phyloP scores from a whole-genome alignment of 2,888 invertebrate genomes.

The Sturmia bella region DNA sequence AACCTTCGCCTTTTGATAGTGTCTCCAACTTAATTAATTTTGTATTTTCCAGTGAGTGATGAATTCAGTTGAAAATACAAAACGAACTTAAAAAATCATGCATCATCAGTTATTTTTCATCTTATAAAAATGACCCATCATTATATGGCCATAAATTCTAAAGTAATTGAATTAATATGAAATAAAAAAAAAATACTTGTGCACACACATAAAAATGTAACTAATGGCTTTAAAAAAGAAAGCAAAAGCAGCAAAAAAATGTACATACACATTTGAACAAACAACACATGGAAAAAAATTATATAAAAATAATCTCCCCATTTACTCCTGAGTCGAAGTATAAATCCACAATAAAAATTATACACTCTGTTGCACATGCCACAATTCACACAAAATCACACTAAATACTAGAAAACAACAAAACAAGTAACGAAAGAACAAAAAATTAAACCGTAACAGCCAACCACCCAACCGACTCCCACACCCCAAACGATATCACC shows the following conservation, averaged over 20 bases:
- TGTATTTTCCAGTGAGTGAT: background rate
- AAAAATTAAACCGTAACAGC: slow-evolving; percentile 9
- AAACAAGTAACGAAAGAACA: slow-evolving; percentile 46
- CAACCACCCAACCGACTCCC: slow-evolving; percentile 26
- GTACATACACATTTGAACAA: slow-evolving; percentile 18
- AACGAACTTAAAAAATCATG: slow-evolving; percentile 51
- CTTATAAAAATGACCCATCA: slow-evolving; percentile 63
- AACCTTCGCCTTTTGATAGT: too few relatives aligned
- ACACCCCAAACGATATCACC: slow-evolving; percentile 32
- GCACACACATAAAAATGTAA: slow-evolving; percentile 28
- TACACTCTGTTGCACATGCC: slow-evolving; percentile 73
- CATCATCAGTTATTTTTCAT: slow-evolving; percentile 62
- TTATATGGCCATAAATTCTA: slow-evolving; percentile 66
- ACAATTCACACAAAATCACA: slow-evolving; percentile 73
- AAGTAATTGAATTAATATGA: slow-evolving; percentile 68
- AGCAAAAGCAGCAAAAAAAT: slow-evolving; percentile 29
- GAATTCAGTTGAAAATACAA: background rate
- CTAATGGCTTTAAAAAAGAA: slow-evolving; percentile 54
- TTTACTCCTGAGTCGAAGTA: slow-evolving; percentile 22
- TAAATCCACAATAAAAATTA: slow-evolving; percentile 71
- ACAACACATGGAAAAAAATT: slow-evolving; percentile 16
- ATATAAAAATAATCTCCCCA: slow-evolving; percentile 45
- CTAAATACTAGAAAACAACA: slow-evolving; percentile 47
- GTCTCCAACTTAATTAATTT: too few relatives aligned
- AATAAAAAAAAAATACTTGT: slow-evolving; percentile 11